Conservation (phyloP, 2,797 vertebrate genomes). For the Malurus leucopterus region DNA sequence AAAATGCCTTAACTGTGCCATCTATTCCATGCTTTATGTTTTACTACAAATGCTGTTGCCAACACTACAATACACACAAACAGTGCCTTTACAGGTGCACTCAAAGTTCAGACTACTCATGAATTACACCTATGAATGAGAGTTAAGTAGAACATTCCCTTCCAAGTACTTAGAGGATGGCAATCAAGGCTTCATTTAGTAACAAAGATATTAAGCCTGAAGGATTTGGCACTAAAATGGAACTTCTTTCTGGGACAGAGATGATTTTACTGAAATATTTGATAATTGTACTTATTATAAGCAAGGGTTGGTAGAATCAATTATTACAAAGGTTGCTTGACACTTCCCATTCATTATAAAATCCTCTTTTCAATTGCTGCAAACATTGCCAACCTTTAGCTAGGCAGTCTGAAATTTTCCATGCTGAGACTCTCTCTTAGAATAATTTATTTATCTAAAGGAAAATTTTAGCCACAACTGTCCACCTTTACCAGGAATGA, state of each 20-base stretch:
- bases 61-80: slow-evolving; percentile 31
- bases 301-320: slow-evolving; percentile 27
- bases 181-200: neutral
- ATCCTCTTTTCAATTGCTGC: slow-evolving; percentile 15
- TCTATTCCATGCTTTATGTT: neutral
- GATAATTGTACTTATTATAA: slow-evolving; percentile 50
- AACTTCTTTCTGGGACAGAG: slow-evolving; percentile 22
- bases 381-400: slow-evolving; percentile 7
- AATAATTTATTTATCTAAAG: neutral
- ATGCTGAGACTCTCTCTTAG: neutral
- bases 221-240: slow-evolving; percentile 48
- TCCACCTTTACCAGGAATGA: neutral
- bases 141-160: slow-evolving; percentile 59
- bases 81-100: slow-evolving; percentile 50
- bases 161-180: slow-evolving; percentile 42
- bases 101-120: slow-evolving; percentile 49
- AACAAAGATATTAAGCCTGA: slow-evolving; percentile 40
- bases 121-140: slow-evolving; percentile 44
- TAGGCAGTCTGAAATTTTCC: slow-evolving; percentile 44
- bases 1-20: neutral
- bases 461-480: neutral
- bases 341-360: slow-evolving; percentile 34
- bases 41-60: slow-evolving; percentile 16
- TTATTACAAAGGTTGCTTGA: slow-evolving; percentile 41
- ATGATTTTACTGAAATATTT: slow-evolving; percentile 50